These are phyloP conservation scores for Ametastegia equiseti DNA, from an alignment of 2,888 invertebrate genomes.

Conservation along the genomic window DNA sequence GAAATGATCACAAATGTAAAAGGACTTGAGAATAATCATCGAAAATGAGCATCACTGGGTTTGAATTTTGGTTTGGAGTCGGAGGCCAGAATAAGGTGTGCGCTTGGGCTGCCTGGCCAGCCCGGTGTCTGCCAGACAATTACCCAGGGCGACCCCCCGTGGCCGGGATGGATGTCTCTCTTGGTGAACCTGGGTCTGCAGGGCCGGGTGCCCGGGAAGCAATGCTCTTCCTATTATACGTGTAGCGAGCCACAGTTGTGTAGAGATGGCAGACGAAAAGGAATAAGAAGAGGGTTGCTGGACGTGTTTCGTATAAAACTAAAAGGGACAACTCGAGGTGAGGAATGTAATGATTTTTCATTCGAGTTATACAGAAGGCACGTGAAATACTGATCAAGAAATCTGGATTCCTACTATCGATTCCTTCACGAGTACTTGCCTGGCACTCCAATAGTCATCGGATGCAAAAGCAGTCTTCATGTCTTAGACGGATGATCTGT, in stretches of 20 bases:
- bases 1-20: background rate
- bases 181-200: conserved; percentile 57
- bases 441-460: background rate
- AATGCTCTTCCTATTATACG: conserved; percentile 2
- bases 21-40: too few species aligned
- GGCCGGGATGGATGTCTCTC: conserved; percentile 74
- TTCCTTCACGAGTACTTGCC: background rate
- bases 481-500: background rate
- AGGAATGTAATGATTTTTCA: background rate
- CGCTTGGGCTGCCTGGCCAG: conserved; percentile 54
- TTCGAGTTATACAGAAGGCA: too few species aligned
- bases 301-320: background rate
- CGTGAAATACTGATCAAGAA: background rate
- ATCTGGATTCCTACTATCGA: background rate
- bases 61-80: conserved; percentile 61
- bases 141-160: conserved; percentile 72
- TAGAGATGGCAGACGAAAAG: background rate
- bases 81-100: conserved; percentile 54
- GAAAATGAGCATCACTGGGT: conserved; percentile 65
- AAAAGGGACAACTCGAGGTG: background rate
- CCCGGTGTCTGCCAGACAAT: conserved; percentile 72
- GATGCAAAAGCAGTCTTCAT: conserved; percentile 19
- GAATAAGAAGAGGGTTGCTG: background rate
- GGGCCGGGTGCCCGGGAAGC: conserved; percentile 32
- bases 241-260: background rate